These are phyloP conservation scores for Agonopterix alstromeriana DNA, from an alignment of 2,888 invertebrate species.

Conservation along the genomic window DNA sequence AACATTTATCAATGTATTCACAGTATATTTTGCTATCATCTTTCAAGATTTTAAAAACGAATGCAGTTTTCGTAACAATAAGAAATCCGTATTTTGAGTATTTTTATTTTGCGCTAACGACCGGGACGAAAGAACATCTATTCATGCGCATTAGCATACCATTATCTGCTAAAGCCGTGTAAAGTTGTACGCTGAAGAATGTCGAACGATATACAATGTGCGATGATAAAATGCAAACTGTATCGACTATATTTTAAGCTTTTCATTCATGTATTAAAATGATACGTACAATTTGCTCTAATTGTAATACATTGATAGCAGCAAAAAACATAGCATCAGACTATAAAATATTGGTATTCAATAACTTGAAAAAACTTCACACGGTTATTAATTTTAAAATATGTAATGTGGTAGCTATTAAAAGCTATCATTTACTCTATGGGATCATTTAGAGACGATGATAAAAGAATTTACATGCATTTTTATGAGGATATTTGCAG, in stretches of 20 bases:
- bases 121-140: constrained; percentile 29
- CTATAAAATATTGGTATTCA: constrained; percentile 14
- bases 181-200: constrained; percentile 40
- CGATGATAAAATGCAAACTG: constrained; percentile 32
- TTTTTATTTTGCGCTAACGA: constrained; percentile 27
- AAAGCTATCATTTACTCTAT: constrained; percentile 21
- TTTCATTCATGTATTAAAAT: neutral
- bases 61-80: constrained; percentile 10
- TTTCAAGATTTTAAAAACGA: constrained; percentile 7
- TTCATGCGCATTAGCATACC: constrained; percentile 46
- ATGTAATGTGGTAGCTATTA: constrained; percentile 24
- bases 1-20: neutral
- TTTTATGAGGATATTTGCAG: constrained; percentile 27
- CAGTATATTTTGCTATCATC: neutral
- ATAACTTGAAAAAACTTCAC: constrained; percentile 16
- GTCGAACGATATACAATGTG: constrained; percentile 28
- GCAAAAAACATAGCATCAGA: neutral
- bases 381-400: constrained; percentile 26
- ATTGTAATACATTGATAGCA: constrained; percentile 1
- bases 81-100: constrained; percentile 5
- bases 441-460: constrained; percentile 18
- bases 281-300: constrained; percentile 4
- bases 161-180: constrained; percentile 50
- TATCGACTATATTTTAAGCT: constrained; percentile 14
- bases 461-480: constrained; percentile 22